phyloP scores from a whole-genome alignment of 2,888 invertebrate species.

The Scotopteryx bipunctaria region DNA sequence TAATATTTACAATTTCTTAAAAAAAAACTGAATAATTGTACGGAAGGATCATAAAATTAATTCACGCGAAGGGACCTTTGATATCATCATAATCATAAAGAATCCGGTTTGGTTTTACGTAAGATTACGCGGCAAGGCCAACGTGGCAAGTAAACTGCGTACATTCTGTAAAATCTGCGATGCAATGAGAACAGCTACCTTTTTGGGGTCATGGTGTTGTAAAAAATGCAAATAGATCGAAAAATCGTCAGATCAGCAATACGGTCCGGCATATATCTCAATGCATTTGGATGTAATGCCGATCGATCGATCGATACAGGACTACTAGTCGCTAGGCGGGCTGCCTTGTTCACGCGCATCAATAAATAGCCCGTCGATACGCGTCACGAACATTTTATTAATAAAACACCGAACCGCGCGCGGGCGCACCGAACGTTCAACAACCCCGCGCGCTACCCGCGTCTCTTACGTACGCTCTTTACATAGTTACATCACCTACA shows the following conservation, averaged over 20 bases:
- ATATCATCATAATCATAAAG: background rate
- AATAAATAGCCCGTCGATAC: constrained; percentile 78
- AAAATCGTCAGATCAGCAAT: background rate
- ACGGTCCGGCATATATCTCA: background rate
- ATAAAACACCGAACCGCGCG: constrained; percentile 73
- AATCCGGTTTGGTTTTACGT: constrained; percentile 9
- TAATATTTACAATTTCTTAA: constrained; percentile 5
- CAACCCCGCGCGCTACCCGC: constrained; percentile 69
- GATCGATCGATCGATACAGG: constrained; percentile 51
- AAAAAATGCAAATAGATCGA: background rate
- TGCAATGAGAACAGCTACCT: background rate
- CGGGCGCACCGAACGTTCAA: constrained; percentile 68
- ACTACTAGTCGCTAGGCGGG: constrained; percentile 7
- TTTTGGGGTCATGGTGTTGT: background rate
- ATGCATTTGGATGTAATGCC: background rate
- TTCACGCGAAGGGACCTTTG: background rate
- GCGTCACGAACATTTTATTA: constrained; percentile 79
- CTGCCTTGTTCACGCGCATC: constrained; percentile 63
- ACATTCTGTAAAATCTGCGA: too few species aligned
- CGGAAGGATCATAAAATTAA: background rate
- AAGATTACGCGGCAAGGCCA: constrained; percentile 11
- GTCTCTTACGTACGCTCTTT: constrained; percentile 56
- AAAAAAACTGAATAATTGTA: background rate
- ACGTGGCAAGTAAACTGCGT: background rate
- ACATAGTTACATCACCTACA: constrained; percentile 60